Evolutionary conservation across 2,797 vertebrate species (phyloP), one percentile per base, ranked within the genome.

Genomic region (Rhinogobio ventralis): DNA sequence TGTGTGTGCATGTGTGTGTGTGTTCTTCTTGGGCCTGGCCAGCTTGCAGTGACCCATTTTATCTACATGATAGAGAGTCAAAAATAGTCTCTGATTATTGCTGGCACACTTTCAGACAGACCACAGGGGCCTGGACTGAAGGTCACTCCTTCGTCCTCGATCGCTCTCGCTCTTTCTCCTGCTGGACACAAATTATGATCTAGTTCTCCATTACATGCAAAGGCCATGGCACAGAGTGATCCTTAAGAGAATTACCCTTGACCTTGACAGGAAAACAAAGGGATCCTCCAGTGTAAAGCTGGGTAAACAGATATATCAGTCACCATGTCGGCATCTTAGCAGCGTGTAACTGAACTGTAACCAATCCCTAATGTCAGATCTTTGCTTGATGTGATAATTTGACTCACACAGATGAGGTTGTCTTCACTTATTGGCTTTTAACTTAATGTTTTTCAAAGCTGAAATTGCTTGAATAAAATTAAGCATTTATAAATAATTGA

Each of bases 31-130:
- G 53, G 90, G 90, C 91, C 53, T n/a, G 92, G 91, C 87, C 55
- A 87, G 90, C 90, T 91, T 83, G 86, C 84, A 89, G 90, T 90
- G 92, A 91, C 93, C 94, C 93, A 94, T 91, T 94, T 95, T 91
- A 89, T 85, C 88, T 91, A 92, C 90, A 85, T 93, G 93, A 95
- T 95, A 93, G 93, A 91, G 91, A 93, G 87, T 88, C 92, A 91
- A 94, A 95, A 95, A 94, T 95, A 95, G 94, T 92, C 90, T 91
- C 91, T 95, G 93, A 95, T 94, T 95, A 94, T 94, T 94, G 93
- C 90, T 83, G 92, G 93, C 93, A 90, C 91, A 81, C 87, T 92
- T 91, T 85, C 82, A 89, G 89, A 87, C 42, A 60, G 73, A 88
- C 91, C 91, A 84, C 91, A 75, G 85, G 80, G 82, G 72, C 86